phyloP scores from a whole-genome alignment of 2,113 vertebrate genomes.

The Motacilla tschutschensis region DNA sequence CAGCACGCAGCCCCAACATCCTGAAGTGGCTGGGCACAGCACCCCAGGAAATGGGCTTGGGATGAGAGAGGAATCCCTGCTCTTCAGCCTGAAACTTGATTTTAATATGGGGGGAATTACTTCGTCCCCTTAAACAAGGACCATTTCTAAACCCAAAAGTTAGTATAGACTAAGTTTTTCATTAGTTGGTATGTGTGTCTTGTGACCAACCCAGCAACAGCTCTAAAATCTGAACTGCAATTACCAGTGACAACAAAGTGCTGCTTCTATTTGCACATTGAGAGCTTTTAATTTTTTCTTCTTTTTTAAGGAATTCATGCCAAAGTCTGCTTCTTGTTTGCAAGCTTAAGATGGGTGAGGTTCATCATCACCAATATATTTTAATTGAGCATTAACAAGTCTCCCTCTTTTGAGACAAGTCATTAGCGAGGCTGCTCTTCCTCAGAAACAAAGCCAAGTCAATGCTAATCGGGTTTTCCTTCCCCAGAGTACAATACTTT shows the following conservation, averaged over 20 bases:
- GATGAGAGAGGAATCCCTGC: neutral
- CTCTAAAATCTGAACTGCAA: neutral
- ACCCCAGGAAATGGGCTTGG: accelerated
- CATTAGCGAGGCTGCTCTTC: neutral
- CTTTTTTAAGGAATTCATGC: neutral
- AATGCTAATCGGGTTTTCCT: neutral
- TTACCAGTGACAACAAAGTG: neutral
- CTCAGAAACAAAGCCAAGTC: neutral
- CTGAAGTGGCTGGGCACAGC: neutral
- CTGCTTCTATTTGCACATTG: neutral
- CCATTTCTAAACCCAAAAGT: neutral
- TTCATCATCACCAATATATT: neutral
- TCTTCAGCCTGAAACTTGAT: neutral
- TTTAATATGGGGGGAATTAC: accelerated
- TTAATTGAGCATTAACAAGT: slow-evolving; percentile 21
- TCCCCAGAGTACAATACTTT: accelerated
- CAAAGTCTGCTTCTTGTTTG: neutral
- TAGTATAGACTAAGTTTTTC: neutral
- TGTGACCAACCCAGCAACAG: neutral
- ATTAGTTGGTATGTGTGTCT: neutral
- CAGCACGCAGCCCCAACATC: neutral
- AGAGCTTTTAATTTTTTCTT: neutral
- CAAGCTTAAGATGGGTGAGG: neutral
- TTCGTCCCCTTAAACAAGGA: accelerated
- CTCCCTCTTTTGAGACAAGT: neutral